Percentiles rank a stretch among this genome's conserved stretches.
These are phyloP conservation scores for Brachionus koreanus DNA, from an alignment of 1,140 invertebrate species.

Conservation along the genomic window DNA sequence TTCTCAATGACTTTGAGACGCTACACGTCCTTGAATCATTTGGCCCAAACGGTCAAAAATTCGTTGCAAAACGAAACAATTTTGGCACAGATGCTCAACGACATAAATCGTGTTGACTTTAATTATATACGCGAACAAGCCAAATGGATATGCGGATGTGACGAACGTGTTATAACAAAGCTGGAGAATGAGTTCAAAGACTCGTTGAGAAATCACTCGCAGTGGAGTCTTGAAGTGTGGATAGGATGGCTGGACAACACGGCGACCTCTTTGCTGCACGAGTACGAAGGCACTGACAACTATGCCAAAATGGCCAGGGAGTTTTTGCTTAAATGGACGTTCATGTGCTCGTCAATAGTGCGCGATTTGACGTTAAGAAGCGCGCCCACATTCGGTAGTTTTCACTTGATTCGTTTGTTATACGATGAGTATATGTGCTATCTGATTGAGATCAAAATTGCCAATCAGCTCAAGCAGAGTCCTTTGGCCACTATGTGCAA, in stretches of 20 bases:
- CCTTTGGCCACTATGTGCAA: neutral
- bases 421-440: constrained; percentile 99
- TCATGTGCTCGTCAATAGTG: constrained; percentile 96
- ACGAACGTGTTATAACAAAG: constrained; percentile 75
- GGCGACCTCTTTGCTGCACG: constrained; percentile 70
- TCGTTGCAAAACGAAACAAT: constrained; percentile 91
- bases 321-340: constrained; percentile 96
- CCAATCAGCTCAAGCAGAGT: constrained; percentile 55
- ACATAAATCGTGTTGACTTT: constrained; percentile 94
- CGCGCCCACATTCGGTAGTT: constrained; percentile 95
- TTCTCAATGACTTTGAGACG: constrained; percentile 88
- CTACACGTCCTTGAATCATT: constrained; percentile 96
- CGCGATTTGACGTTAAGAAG: constrained; percentile 87
- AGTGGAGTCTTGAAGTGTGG: constrained; percentile 78
- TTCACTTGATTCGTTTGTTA: constrained; percentile 91
- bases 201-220: constrained; percentile 83
- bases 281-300: constrained; percentile 64
- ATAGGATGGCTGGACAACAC: constrained; percentile 90
- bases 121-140: constrained; percentile 83
- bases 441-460: constrained; percentile 92
- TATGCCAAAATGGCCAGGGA: constrained; percentile 67
- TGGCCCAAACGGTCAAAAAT: constrained; percentile 89
- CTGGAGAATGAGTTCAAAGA: constrained; percentile 89
- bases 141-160: constrained; percentile 94
- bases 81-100: constrained; percentile 92